These are phyloP conservation scores for Lasaia peninsularis DNA, from an alignment of 1,140 invertebrate species.

Conservation along the genomic window DNA sequence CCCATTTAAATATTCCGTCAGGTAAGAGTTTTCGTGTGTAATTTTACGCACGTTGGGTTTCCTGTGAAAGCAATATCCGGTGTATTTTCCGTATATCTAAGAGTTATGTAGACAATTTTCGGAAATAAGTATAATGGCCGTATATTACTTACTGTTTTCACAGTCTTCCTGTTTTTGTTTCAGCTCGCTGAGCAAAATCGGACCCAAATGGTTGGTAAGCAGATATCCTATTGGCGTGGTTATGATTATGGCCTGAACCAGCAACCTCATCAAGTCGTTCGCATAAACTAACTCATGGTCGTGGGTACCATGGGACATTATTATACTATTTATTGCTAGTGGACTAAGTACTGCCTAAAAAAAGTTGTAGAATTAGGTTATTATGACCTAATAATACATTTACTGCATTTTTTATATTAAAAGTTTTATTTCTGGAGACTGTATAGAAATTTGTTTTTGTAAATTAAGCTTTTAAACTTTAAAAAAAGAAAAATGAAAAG, in stretches of 20 bases:
- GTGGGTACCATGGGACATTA: constrained; percentile 25
- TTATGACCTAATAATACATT: too few relatives aligned
- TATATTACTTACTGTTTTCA: constrained; percentile 36
- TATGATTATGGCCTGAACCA: constrained; percentile 55
- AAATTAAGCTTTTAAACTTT: too few relatives aligned
- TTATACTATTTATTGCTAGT: constrained; percentile 38
- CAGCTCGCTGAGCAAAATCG: constrained; percentile 34
- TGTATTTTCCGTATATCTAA: background rate
- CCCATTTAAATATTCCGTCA: too few relatives aligned
- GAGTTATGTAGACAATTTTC: background rate
- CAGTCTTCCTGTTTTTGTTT: constrained; percentile 29
- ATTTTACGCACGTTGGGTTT: constrained; percentile 2
- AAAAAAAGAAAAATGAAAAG: too few relatives aligned
- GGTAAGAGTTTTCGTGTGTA: background rate
- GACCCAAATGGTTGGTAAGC: constrained; percentile 52
- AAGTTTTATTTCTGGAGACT: too few relatives aligned
- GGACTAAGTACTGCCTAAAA: constrained; percentile 63
- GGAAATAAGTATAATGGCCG: background rate
- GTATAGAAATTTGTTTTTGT: too few relatives aligned
- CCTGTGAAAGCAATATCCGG: constrained; percentile 8
- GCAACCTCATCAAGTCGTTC: constrained; percentile 43
- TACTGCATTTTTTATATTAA: too few relatives aligned
- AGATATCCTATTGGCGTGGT: constrained; percentile 60
- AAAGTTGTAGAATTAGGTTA: too few relatives aligned
- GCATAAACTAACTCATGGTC: constrained; percentile 42